Evolutionary conservation across 2,797 vertebrate genomes (phyloP).

Genomic region (Siniperca scherzeri): DNA sequence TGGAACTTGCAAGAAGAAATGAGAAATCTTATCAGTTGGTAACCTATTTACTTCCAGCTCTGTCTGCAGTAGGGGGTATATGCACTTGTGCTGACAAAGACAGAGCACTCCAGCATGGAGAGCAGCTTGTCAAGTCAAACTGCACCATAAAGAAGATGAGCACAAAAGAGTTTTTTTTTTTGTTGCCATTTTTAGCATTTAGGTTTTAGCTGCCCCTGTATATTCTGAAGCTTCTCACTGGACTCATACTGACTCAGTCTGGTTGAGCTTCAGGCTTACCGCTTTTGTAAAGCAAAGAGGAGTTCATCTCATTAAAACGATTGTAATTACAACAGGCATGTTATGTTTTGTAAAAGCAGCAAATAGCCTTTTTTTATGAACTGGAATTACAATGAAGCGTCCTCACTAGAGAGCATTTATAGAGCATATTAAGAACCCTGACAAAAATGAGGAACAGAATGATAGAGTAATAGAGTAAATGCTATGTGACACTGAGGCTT

Average conservation of each 20-base stretch:
- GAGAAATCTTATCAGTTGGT: slow-evolving; percentile 63
- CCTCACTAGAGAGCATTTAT: slow-evolving; percentile 37
- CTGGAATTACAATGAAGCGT: slow-evolving; percentile 35
- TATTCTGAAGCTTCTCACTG: slow-evolving; percentile 26
- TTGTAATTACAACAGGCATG: slow-evolving; percentile 57
- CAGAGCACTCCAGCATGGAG: slow-evolving; percentile 62
- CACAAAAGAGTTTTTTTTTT: slow-evolving; percentile 16
- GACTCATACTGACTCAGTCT: slow-evolving; percentile 34
- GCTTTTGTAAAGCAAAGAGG: slow-evolving; percentile 39
- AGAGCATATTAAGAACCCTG: slow-evolving; percentile 35
- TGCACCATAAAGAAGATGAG: slow-evolving; percentile 63
- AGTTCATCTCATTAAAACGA: slow-evolving; percentile 62
- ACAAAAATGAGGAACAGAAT: slow-evolving; percentile 42
- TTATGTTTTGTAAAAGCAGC: slow-evolving; percentile 53
- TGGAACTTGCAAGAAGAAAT: slow-evolving; percentile 39
- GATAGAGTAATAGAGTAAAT: slow-evolving; percentile 51
- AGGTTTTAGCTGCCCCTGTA: slow-evolving; percentile 16
- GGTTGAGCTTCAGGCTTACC: slow-evolving; percentile 35
- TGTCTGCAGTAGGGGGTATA: slow-evolving; percentile 48
- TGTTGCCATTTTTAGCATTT: slow-evolving; percentile 5
- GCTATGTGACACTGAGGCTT: slow-evolving; percentile 30
- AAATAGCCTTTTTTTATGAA: slow-evolving; percentile 48
- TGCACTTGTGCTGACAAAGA: slow-evolving; percentile 75
- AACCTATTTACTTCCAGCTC: slow-evolving; percentile 73
- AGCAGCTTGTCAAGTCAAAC: slow-evolving; percentile 69